These are phyloP conservation scores for Scytalopus superciliaris DNA, from an alignment of 2,113 vertebrate genomes.

Conservation along the genomic window DNA sequence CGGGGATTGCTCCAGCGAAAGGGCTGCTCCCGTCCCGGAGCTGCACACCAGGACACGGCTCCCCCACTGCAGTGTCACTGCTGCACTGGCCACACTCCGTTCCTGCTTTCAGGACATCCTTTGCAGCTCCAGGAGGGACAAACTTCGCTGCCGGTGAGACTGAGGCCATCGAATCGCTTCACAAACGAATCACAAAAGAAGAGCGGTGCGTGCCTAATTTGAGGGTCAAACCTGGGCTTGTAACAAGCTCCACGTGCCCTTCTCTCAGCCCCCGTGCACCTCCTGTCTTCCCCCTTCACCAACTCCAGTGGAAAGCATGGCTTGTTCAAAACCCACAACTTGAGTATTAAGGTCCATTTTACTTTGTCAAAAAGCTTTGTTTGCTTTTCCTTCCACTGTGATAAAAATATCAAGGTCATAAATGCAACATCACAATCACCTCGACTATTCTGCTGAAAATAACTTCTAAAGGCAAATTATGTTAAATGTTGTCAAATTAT, in stretches of 20 bases:
- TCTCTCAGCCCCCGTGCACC: not conserved
- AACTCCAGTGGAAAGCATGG: not conserved
- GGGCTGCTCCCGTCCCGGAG: not conserved
- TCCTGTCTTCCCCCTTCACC: not conserved
- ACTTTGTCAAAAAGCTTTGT: not conserved
- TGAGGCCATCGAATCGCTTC: not conserved
- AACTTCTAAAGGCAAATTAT: not conserved
- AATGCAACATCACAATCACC: not conserved
- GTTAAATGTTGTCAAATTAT: not conserved
- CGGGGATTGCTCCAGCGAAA: not conserved
- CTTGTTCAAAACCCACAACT: not conserved
- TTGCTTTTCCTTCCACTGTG: not conserved
- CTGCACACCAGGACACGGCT: accelerated
- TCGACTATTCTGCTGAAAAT: not conserved
- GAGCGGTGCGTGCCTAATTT: not conserved
- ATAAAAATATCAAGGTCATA: not conserved
- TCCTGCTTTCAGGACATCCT: not conserved
- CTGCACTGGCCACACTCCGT: not conserved
- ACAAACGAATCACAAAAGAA: not conserved
- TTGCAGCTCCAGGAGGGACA: not conserved
- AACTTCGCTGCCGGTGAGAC: not conserved
- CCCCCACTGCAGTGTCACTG: not conserved
- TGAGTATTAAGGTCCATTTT: not conserved
- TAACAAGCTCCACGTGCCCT: not conserved
- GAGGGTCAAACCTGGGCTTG: not conserved